These are phyloP conservation scores for Alfaro cultratus DNA, from an alignment of 2,797 vertebrate species.

Conservation along the genomic window DNA sequence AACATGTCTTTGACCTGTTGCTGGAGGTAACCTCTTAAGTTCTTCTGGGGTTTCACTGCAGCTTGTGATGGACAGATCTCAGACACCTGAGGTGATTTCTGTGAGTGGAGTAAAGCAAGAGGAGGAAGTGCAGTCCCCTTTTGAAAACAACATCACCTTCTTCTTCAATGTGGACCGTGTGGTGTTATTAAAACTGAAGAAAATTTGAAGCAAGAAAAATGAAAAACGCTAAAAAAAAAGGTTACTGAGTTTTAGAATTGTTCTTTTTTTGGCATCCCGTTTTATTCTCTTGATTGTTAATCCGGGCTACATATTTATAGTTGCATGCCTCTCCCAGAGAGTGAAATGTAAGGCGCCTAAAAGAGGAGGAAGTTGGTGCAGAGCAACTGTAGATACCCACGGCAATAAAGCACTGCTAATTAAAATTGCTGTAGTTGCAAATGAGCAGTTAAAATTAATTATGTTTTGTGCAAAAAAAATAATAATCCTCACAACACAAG, in stretches of 20 bases:
- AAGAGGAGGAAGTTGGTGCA: conserved; percentile 48
- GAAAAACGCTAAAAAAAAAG: background rate
- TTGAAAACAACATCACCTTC: conserved; percentile 25
- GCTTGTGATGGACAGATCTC: conserved; percentile 50
- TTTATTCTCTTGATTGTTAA: conserved; percentile 47
- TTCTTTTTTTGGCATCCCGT: conserved; percentile 38
- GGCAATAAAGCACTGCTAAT: conserved; percentile 60
- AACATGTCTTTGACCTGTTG: conserved; percentile 29
- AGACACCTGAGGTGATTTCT: conserved; percentile 37
- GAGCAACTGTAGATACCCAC: conserved; percentile 20
- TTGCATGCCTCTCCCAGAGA: conserved; percentile 43
- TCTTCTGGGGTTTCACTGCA: conserved; percentile 42
- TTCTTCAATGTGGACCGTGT: background rate
- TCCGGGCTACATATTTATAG: conserved; percentile 38
- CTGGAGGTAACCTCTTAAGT: conserved; percentile 31
- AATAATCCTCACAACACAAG: conserved; percentile 33
- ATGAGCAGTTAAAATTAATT: conserved; percentile 63
- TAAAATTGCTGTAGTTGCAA: conserved; percentile 62
- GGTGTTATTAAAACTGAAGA: conserved; percentile 17
- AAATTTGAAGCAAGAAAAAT: conserved; percentile 18
- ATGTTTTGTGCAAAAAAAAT: conserved; percentile 49
- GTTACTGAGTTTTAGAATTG: conserved; percentile 12
- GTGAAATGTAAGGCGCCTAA: conserved; percentile 48
- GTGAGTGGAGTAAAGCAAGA: conserved; percentile 22
- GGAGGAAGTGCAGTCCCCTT: conserved; percentile 20